Conservation (phyloP, 2,888 invertebrate genomes). For the Creontiades dilutus region DNA sequence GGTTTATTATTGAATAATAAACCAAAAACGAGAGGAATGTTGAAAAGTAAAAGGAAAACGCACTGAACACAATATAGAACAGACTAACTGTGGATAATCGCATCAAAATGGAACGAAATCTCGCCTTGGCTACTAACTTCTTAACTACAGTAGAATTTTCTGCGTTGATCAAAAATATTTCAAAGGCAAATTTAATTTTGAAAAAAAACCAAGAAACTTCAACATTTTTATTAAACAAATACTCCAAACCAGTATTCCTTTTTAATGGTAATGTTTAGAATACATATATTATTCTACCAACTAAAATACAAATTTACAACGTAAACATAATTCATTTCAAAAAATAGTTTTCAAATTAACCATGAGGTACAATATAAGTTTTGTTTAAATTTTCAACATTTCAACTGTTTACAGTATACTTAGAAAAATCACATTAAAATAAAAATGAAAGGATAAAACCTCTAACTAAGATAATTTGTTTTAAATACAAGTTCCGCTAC, state of each 20-base stretch:
- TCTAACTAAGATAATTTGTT: background rate
- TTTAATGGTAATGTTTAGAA: conserved; percentile 60
- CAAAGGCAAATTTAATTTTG: too few relatives aligned
- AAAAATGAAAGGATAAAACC: background rate
- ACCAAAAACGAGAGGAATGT: too few relatives aligned
- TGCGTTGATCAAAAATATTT: too few relatives aligned
- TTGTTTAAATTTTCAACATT: conserved; percentile 51
- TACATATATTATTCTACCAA: conserved; percentile 56
- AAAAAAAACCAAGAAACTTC: conserved; percentile 29
- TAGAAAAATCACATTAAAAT: conserved; percentile 50
- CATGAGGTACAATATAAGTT: conserved; percentile 56
- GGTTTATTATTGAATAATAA: too few relatives aligned
- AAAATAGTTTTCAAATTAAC: conserved; percentile 56
- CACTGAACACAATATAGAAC: too few relatives aligned
- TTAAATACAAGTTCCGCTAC: background rate
- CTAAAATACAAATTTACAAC: conserved; percentile 61
- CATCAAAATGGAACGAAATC: too few relatives aligned
- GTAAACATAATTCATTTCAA: conserved; percentile 55
- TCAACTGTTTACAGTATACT: conserved; percentile 48
- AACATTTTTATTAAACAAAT: conserved; percentile 67
- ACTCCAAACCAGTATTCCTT: conserved; percentile 53
- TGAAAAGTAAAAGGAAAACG: too few relatives aligned
- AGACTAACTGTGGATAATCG: too few relatives aligned
- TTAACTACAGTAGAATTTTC: too few relatives aligned
- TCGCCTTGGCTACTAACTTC: too few relatives aligned